A percentile compares a stretch with the other conserved stretches of the same genome.
Conservation (phyloP, 2,888 invertebrate species). For the Drosophila basisetae region DNA sequence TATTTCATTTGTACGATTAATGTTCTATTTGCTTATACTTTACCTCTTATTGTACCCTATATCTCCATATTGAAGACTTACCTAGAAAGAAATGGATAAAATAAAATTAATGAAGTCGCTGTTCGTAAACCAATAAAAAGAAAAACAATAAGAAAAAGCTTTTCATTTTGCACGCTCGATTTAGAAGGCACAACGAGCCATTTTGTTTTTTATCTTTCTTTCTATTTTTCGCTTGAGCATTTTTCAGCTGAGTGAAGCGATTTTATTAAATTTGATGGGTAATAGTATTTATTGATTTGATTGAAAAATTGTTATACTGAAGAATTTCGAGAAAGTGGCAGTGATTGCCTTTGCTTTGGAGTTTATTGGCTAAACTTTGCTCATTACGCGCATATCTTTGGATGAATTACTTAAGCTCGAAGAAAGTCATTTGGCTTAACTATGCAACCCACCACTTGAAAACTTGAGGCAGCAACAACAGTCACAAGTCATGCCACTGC, state of each 20-base stretch:
- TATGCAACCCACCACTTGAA: slow-evolving; percentile 48
- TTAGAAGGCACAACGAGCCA: slow-evolving; percentile 29
- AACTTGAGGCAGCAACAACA: slow-evolving; percentile 45
- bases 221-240: slow-evolving; percentile 15
- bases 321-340: slow-evolving; percentile 19
- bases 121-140: not conserved
- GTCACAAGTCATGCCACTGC: slow-evolving; percentile 3
- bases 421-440: slow-evolving; percentile 32
- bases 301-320: slow-evolving; percentile 40
- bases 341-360: slow-evolving; percentile 4
- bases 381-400: slow-evolving; percentile 46
- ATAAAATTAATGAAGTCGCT: not conserved
- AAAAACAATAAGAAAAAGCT: slow-evolving; percentile 17
- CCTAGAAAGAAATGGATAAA: not conserved
- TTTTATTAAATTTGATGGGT: slow-evolving; percentile 53
- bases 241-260: slow-evolving; percentile 49
- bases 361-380: slow-evolving; percentile 43
- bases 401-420: slow-evolving; percentile 12
- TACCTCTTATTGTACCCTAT: not conserved
- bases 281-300: slow-evolving; percentile 31
- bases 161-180: slow-evolving; percentile 29
- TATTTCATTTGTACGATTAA: not conserved
- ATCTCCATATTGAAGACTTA: not conserved
- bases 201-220: slow-evolving; percentile 1
- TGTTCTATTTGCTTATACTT: not conserved